Conservation (phyloP, 2,888 invertebrate species). For the Acronicta leporina region DNA sequence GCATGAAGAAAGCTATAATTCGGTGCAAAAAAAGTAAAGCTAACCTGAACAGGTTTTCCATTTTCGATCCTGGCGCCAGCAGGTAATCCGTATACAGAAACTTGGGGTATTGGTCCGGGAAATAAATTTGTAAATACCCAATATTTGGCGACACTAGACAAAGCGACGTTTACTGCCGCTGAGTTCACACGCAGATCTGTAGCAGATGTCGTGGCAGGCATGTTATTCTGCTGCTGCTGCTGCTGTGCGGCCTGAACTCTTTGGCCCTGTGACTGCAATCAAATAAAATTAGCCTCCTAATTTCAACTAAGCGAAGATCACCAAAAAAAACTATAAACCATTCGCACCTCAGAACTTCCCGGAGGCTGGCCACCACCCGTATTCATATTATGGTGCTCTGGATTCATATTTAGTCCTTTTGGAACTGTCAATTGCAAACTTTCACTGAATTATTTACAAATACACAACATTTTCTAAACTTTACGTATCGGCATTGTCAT, state of each 20-base stretch:
- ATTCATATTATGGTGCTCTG: conserved; percentile 88
- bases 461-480: conserved; percentile 83
- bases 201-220: conserved; percentile 88
- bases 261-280: conserved; percentile 80
- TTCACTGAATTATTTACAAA: conserved; percentile 76
- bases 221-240: conserved; percentile 77
- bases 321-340: conserved; percentile 63
- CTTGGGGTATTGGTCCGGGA: conserved; percentile 93
- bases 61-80: conserved; percentile 90
- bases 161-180: conserved; percentile 91
- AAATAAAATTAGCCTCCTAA: conserved; percentile 65
- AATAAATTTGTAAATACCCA: conserved; percentile 95
- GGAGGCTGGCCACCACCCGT: conserved; percentile 89
- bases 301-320: conserved; percentile 52
- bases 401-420: conserved; percentile 83
- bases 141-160: conserved; percentile 94
- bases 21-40: conserved; percentile 8
- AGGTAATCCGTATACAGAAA: conserved; percentile 92
- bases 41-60: conserved; percentile 90
- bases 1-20: neutral
- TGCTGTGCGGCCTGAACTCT: conserved; percentile 80
- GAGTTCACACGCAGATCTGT: conserved; percentile 91
- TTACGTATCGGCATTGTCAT: conserved; percentile 87
- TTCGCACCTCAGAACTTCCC: conserved; percentile 87
- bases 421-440: conserved; percentile 62